Evolutionary conservation across 2,797 vertebrate genomes (phyloP).

Genomic region (Bryconaethiops microstoma): DNA sequence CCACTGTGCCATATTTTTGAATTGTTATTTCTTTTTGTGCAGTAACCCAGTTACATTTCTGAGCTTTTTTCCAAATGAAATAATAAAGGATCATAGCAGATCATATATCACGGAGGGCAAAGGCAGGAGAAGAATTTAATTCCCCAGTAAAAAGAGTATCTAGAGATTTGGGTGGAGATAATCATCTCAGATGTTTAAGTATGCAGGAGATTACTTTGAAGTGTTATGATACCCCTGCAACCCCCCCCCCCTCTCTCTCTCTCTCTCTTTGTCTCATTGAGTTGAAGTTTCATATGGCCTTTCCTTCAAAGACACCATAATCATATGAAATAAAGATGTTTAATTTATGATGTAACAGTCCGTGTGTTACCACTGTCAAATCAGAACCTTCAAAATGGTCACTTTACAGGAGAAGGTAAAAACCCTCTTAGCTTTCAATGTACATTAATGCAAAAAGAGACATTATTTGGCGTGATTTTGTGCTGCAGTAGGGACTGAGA

Average conservation of each 20-base stretch:
- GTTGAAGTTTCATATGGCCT: constrained; percentile 5
- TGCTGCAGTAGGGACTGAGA: too few species aligned
- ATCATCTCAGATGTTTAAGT: constrained; percentile 46
- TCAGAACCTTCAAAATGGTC: too few species aligned
- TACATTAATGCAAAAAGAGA: too few species aligned
- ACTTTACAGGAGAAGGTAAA: too few species aligned
- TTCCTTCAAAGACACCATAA: constrained; percentile 4
- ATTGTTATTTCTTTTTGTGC: constrained; percentile 5
- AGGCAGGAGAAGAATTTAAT: constrained; percentile 28
- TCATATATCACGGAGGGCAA: constrained; percentile 26
- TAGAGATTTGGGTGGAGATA: constrained; percentile 48
- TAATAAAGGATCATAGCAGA: constrained; percentile 35
- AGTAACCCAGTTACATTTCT: constrained; percentile 43
- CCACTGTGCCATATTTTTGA: constrained; percentile 1
- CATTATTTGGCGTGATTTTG: too few species aligned
- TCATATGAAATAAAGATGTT: background rate
- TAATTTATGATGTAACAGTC: background rate
- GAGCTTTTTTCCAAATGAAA: constrained; percentile 33
- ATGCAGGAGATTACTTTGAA: constrained; percentile 45
- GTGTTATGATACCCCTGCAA: constrained; percentile 30
- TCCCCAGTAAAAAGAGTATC: constrained; percentile 32
- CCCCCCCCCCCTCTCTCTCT: constrained; percentile 1
- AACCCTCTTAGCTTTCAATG: too few species aligned
- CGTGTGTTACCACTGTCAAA: too few species aligned
- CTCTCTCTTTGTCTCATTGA: background rate